These are phyloP conservation scores for Pimephales promelas DNA, from an alignment of 2,113 vertebrate species.

Conservation along the genomic window DNA sequence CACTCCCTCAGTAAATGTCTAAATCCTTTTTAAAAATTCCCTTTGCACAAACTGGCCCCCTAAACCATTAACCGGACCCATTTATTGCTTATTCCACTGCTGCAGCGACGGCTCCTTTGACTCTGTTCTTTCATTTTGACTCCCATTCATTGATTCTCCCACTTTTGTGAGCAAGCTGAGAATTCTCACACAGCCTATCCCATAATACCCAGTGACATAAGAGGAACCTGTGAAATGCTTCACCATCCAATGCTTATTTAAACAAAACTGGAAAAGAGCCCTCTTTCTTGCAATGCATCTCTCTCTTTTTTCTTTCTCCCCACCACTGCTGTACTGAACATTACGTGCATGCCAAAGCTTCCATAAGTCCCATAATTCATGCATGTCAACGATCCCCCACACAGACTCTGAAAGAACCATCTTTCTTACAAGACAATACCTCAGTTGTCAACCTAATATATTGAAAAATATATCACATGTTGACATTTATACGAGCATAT, in stretches of 20 bases:
- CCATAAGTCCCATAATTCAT: conserved; percentile 7
- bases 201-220: conserved; percentile 65
- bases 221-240: conserved; percentile 71
- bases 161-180: conserved; percentile 72
- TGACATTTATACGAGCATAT: conserved; percentile 20
- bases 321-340: background rate
- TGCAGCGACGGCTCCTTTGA: conserved; percentile 48
- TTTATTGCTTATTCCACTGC: conserved; percentile 62
- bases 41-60: conserved; percentile 58
- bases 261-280: conserved; percentile 55
- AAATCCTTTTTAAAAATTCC: conserved; percentile 57
- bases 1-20: conserved; percentile 48
- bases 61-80: conserved; percentile 67
- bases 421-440: conserved; percentile 1
- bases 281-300: conserved; percentile 13
- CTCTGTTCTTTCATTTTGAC: conserved; percentile 51
- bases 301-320: background rate
- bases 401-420: conserved; percentile 19
- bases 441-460: conserved; percentile 27
- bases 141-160: conserved; percentile 65
- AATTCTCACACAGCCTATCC: conserved; percentile 70
- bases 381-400: background rate
- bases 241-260: conserved; percentile 64
- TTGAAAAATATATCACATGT: conserved; percentile 24
- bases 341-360: conserved; percentile 28